Base-by-base conservation (phyloP, 2,888 invertebrate genomes). In the Iselma pallidipennis region DNA sequence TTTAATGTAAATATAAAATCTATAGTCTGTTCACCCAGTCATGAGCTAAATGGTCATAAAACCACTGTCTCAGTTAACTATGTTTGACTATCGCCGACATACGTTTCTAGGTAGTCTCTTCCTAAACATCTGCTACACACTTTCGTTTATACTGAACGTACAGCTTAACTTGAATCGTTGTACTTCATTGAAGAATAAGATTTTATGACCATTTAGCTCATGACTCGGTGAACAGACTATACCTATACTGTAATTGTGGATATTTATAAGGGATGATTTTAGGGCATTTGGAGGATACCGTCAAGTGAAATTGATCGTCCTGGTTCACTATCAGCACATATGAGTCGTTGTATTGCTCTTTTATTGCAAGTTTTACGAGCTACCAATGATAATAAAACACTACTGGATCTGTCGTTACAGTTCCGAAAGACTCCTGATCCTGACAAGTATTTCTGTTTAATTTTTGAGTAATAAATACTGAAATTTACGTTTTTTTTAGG, bases 281-380 rank as follows among this genome's bases (percentile, higher is more conserved):
- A 91, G 89, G 92, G 95, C 51, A 91, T 97, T 59, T 97, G 96
- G 96, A 87, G 95, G 70, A 94, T 95, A 77, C 96, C 95, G 0
- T 87, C 90, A 1, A 87, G 87, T 61, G 97, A 98, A 84, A 91
- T 97, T 45, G 96, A 97, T 77, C 86, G 97, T 63, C 90, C 95
- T 0, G 97, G 97, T 2, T 92, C 94, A 67, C 93, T 98, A 77
- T 91, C 94, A 0, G 90, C 94, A 31, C 96, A 97, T 77, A 92
- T 97, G 90, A 91, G 90, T 66, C 88, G 94, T 61, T 92, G 93
- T 67, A 89, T 95, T 2, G 85, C 89, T 21, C 86, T 96, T 29
- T 84, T 95, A 5, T 86, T 96, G 82, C 91, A 94, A 78, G 88
- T 96, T 62, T 82, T 96, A 42, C 86, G 89, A 71, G 90, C 91